phyloP scores from a whole-genome alignment of 2,888 invertebrate species.

The Blastobasis lacticolella region DNA sequence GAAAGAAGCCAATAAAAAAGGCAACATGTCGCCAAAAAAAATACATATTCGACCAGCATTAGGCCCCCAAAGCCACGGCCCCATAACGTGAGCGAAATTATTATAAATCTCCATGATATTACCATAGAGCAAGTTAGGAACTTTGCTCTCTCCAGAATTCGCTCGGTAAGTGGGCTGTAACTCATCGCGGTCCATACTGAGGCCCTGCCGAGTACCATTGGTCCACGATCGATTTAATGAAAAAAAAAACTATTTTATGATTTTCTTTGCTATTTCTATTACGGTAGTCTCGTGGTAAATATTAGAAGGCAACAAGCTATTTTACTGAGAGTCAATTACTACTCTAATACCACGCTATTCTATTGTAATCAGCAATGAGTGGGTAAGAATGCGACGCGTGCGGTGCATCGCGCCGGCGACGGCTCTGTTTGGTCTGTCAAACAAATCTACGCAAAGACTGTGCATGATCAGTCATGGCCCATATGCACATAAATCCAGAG shows the following conservation, averaged over 20 bases:
- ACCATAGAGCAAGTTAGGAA: constrained; percentile 66
- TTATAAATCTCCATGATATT: constrained; percentile 73
- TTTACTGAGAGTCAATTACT: too few species aligned
- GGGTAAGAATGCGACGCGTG: too few species aligned
- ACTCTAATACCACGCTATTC: too few species aligned
- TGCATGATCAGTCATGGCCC: too few species aligned
- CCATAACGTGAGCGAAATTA: constrained; percentile 58
- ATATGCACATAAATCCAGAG: too few species aligned
- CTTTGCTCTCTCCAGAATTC: constrained; percentile 63
- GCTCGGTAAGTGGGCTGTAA: constrained; percentile 66
- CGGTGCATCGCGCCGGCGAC: too few species aligned
- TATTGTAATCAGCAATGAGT: too few species aligned
- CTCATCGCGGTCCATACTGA: constrained; percentile 49
- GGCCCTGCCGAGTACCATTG: constrained; percentile 32
- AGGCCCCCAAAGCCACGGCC: constrained; percentile 48
- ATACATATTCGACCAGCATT: constrained; percentile 44
- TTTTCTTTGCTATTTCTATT: too few species aligned
- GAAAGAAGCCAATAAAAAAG: constrained; percentile 17
- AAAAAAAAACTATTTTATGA: background rate
- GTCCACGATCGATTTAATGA: constrained; percentile 25
- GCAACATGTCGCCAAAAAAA: constrained; percentile 14
- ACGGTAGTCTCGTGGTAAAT: too few species aligned
- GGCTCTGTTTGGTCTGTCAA: too few species aligned
- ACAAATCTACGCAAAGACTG: too few species aligned
- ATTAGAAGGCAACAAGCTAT: too few species aligned